Evolutionary conservation across 1,140 invertebrate species (phyloP), one percentile per base, ranked within the genome.

Genomic region (Marisa cornuarietis): DNA sequence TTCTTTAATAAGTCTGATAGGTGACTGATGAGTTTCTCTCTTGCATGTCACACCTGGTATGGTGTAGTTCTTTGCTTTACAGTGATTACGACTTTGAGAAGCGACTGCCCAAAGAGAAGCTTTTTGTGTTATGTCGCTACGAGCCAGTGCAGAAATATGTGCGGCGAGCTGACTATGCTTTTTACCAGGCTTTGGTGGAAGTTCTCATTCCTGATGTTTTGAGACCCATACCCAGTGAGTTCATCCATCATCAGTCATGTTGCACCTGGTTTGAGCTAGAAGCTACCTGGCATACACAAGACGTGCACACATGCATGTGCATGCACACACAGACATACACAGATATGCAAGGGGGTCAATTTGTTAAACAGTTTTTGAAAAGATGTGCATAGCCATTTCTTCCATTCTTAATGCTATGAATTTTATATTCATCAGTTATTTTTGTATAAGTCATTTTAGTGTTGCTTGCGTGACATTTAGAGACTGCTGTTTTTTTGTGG

Each of bases 101-200:
- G 76, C 79, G 88, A 58, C 82, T 92, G 74, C 85, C 89, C 31
- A 90, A 89, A 77, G 87, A 89, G 3, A 94, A 94, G 86, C 88
- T 95, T 76, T 94, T 93, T 86, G 89, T 92, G 31, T 74, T 93
- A 42, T 92, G 90, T 86, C 93, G 92, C 83, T 93, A 92, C 89
- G 89, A 92, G 58, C 92, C 92, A 83, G 92, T 96, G 54, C 93
- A 95, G 89, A 92, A 94, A 80, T 96, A 94, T 91, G 93, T 96
- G 73, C 93, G 94, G 68, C 93, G 93, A 81, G 95, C 96, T 62
- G 98, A 99, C 92, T 95, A 97, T 89, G 93, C 94, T 80, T 98
- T 99, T 92, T 99, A 99, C 92, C 98, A 99, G 92, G 96, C 96
- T 90, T 93, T 98, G 81, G 97, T 99, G 20, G 96, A 98, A 91